Conservation (phyloP, 2,888 invertebrate genomes). For the Andrena hattorfiana region DNA sequence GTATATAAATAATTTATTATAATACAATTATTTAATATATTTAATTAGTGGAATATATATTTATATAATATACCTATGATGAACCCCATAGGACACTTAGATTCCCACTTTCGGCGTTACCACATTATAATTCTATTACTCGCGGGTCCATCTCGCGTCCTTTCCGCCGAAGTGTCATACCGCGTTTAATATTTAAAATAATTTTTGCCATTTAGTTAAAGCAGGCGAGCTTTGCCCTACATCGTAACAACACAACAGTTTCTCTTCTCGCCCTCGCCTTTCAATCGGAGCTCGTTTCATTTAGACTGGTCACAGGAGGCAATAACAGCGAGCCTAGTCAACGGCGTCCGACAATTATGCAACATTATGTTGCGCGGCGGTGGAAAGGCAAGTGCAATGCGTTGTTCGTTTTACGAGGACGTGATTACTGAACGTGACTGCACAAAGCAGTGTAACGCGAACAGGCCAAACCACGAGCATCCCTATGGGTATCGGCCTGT, state of each 20-base stretch:
- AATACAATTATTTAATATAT: too few relatives aligned
- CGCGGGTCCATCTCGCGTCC: too few relatives aligned
- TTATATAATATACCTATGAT: too few relatives aligned
- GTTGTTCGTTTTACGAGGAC: slow-evolving; percentile 70
- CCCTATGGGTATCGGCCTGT: slow-evolving; percentile 31
- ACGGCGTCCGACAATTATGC: slow-evolving; percentile 65
- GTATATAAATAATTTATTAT: too few relatives aligned
- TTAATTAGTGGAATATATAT: too few relatives aligned
- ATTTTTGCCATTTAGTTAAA: too few relatives aligned
- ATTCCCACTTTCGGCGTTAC: too few relatives aligned
- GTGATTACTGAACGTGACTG: slow-evolving; percentile 67
- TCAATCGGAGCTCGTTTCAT: background rate
- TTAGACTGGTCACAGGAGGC: background rate
- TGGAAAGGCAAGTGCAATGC: slow-evolving; percentile 62
- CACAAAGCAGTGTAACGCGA: slow-evolving; percentile 57
- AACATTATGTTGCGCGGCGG: slow-evolving; percentile 50
- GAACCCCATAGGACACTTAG: too few relatives aligned
- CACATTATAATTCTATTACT: too few relatives aligned
- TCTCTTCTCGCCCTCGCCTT: background rate
- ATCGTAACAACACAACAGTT: background rate
- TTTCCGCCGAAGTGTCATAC: too few relatives aligned
- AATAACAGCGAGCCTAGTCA: slow-evolving; percentile 16
- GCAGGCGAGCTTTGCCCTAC: too few relatives aligned
- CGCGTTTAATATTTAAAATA: too few relatives aligned
- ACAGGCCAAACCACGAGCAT: slow-evolving; percentile 26